Evolutionary conservation across 2,888 invertebrate species (phyloP), one percentile per base, ranked within the genome.

Genomic region (Conops quadrifasciatus): DNA sequence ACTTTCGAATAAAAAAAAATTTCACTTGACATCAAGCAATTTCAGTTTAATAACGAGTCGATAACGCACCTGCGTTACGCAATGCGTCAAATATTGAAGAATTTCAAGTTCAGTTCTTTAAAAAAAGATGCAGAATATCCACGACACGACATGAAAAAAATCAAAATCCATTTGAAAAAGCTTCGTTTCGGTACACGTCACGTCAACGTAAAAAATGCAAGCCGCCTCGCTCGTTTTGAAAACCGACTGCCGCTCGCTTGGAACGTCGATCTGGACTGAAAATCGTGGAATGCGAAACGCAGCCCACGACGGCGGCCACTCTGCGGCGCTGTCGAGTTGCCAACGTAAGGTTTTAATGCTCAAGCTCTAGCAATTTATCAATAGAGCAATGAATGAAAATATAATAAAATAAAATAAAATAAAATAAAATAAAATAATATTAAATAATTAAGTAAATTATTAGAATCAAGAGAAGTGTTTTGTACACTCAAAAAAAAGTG

Each of bases 231-330:
- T 28, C 28, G 51, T 28, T 30, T 51, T 16, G 49, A 36, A 62
- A 65, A 36, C 15, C 65, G 65, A 51, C 51, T 51, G 51, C 65
- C 51, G 51, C 28, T 65, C 65, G 65, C 65, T 51, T 51, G 28
- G 51, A 51, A 28, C 65, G 51, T 13, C 51, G 65, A 65, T 65
- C 26, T 30, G 19, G 24, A 65, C 65, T 65, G 51, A 65, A 65
- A 19, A 19, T 16, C 24, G 13, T 24, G 47, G 63, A 63, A 65
- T 64, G 64, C 64, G 64, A 64, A 49, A 51, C 65, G 65, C 58
- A 58, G 58, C 28, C 58, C 58, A 24, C 15, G 26, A 11, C 58
- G 24, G 24, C 16, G 26, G 28, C 5, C 36, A 9, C 4, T 7
- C 9, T 24, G 28, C 58, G 21, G 16, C 16, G 3, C 16, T 15